Base-by-base conservation (phyloP, 2,888 invertebrate genomes). In the Protula sp. region DNA sequence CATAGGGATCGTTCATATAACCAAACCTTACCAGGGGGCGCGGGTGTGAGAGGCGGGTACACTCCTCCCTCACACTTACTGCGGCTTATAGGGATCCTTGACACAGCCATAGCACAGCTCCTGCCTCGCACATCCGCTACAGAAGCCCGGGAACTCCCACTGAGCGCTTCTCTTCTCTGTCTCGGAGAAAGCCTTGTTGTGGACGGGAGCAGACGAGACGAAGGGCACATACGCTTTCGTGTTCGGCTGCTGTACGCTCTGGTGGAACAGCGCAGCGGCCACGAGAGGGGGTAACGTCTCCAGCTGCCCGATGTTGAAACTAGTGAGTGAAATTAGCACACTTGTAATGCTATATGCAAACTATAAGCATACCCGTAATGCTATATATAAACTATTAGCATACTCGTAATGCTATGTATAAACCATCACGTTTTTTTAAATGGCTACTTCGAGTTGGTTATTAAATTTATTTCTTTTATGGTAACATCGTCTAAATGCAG, bases 91-190 rank as follows among this genome's bases (percentile, higher is more conserved):
- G 5, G 50, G 50, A 51, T 69, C 70, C 47, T 71, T 65, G n/a
- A 72, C 73, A 68, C 77, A 77, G 3, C 76, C 76, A 61, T 76
- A 76, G 57, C 77, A 77, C 3, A 76, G 63, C 30, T 47, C 59
- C n/a, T 30, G 51, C 1, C 28, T 24, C 3, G 73, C 64, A 64
- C 74, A 73, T 1, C 77, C 76, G 2, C 64, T 58, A 60, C 74
- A 75, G 64, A 73, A 72, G 0, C 73, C 74, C 1, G 75, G 74
- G 54, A 74, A 73, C n/a, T 63, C 63, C 55, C 71, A 69, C 5
- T 69, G 62, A 1, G 68, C 63, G 3, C 70, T 63, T 3, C 72
- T 59, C 47, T 65, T 70, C 60, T 74, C 55, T 45, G 47, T 38
- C 48, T 57, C 28, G 2, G 47, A 54, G 19, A 58, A 22, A 4